Base-by-base conservation (phyloP, 1,140 invertebrate genomes). In the Ooceraea biroi region DNA sequence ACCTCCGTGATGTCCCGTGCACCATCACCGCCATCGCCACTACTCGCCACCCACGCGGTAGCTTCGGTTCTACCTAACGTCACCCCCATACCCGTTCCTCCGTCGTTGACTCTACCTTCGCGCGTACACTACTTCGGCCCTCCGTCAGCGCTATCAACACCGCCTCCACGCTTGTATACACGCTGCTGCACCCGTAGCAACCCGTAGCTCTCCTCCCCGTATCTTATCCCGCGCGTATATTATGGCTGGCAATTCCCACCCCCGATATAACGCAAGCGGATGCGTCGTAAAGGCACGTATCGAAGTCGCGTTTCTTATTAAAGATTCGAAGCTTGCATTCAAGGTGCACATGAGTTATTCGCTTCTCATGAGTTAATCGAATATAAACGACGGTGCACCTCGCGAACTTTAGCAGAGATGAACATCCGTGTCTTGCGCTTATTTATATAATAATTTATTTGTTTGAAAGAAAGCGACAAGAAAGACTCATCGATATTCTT, bases 101-200 rank as follows among this genome's bases (percentile, higher is more conserved):
- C 46, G 25, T 57, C 41, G 55, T 76, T 60, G 25, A 60, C 19
- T 82, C 69, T 44, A 74, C 25, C 57, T 65, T 61, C n/a, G 44
- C 55, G 57, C 22, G 17, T 61, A 76, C n/a, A 14, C 30, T 83
- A n/a, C 60, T 63, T n/a, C 30, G 44, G 5, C 25, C n/a, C n/a
- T 27, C 77, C n/a, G 65, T 71, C 71, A 58, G 50, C 44, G 41
- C 46, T 89, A 89, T 89, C 87, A 85, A 85, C 84, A 52, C 52
- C 63, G 25, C 60, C 76, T 71, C 73, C 73, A 57, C 58, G 68
- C 83, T 63, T 19, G 22, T 50, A 36, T 17, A n/a, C 30, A 7
- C 27, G 19, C 17, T 78, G 22, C 46, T 55, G 17, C 46, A 12
- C 44, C 27, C 30, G 10, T 25, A 68, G n/a, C 57, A 25, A 8